Evolutionary conservation across 2,797 vertebrate species (phyloP).

Genomic region (Emys orbicularis): DNA sequence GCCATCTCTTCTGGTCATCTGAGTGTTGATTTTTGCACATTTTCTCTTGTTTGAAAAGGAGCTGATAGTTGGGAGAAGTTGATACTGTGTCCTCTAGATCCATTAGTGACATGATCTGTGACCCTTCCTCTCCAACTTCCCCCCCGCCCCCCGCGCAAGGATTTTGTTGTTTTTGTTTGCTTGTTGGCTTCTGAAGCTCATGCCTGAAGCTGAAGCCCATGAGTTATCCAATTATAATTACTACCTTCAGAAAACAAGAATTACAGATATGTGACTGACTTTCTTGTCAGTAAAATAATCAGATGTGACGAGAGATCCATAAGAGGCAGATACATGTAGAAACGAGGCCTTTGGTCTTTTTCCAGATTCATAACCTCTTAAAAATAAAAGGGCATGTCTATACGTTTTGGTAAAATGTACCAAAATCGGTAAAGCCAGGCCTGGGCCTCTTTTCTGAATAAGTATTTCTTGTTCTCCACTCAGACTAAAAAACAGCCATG

Average conservation of each 20-base stretch:
- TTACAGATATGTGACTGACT: background rate
- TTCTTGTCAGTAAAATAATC: background rate
- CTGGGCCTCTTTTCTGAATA: constrained; percentile 20
- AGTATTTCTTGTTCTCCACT: background rate
- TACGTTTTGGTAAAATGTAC: background rate
- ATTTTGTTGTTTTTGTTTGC: background rate
- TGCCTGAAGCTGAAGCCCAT: accelerated
- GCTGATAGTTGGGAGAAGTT: background rate
- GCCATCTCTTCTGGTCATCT: background rate
- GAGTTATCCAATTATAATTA: background rate
- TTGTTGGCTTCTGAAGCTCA: background rate
- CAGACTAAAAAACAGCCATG: constrained; percentile 97
- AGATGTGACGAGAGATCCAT: background rate
- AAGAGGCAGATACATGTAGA: background rate
- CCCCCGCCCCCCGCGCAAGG: too few species aligned
- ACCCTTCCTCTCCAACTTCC: background rate
- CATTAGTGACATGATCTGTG: background rate
- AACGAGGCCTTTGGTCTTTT: background rate
- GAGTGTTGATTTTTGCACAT: background rate
- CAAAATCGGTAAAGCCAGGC: background rate
- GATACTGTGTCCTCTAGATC: background rate
- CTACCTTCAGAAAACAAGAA: background rate
- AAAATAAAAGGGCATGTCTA: background rate
- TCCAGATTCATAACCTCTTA: accelerated
- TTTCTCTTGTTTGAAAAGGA: constrained; percentile 19